Evolutionary conservation across 2,797 vertebrate genomes (phyloP).

Genomic region (Sebastolobus alascanus): DNA sequence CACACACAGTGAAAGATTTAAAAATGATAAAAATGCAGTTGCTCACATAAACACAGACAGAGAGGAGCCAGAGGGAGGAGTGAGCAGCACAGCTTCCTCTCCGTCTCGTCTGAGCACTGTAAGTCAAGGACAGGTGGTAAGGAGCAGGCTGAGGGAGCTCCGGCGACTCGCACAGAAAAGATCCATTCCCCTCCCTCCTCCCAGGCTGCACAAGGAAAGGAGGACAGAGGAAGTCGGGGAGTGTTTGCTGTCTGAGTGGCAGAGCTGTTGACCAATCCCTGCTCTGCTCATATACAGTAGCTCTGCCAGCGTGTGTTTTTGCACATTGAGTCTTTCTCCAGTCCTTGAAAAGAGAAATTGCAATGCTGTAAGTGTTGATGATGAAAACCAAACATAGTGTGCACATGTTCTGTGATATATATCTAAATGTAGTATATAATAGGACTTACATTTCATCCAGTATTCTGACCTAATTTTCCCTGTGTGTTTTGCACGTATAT

Average conservation of each 20-base stretch:
- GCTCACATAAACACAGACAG: slow-evolving; percentile 51
- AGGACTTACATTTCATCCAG: slow-evolving; percentile 1
- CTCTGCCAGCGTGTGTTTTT: slow-evolving; percentile 48
- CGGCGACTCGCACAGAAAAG: slow-evolving; percentile 71
- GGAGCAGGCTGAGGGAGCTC: slow-evolving; percentile 75
- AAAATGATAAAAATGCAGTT: slow-evolving; percentile 23
- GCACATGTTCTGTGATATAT: slow-evolving; percentile 30
- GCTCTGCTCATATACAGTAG: slow-evolving; percentile 53
- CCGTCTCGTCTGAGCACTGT: slow-evolving; percentile 65
- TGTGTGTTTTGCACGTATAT: neutral
- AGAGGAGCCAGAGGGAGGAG: slow-evolving; percentile 36
- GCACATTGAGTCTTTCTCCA: slow-evolving; percentile 54
- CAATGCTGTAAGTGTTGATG: slow-evolving; percentile 48
- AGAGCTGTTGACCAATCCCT: slow-evolving; percentile 77
- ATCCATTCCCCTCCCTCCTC: slow-evolving; percentile 81
- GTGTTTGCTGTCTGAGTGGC: slow-evolving; percentile 77
- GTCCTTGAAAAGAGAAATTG: slow-evolving; percentile 47
- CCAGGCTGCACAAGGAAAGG: slow-evolving; percentile 81
- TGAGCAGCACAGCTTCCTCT: slow-evolving; percentile 50
- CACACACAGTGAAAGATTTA: slow-evolving; percentile 18
- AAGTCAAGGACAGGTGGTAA: slow-evolving; percentile 84
- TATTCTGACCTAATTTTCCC: slow-evolving; percentile 13
- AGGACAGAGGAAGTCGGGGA: slow-evolving; percentile 80
- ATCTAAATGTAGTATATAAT: slow-evolving; percentile 5
- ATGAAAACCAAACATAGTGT: slow-evolving; percentile 41